Base-by-base conservation (phyloP, 2,797 vertebrate species). In the Borostomias antarcticus region DNA sequence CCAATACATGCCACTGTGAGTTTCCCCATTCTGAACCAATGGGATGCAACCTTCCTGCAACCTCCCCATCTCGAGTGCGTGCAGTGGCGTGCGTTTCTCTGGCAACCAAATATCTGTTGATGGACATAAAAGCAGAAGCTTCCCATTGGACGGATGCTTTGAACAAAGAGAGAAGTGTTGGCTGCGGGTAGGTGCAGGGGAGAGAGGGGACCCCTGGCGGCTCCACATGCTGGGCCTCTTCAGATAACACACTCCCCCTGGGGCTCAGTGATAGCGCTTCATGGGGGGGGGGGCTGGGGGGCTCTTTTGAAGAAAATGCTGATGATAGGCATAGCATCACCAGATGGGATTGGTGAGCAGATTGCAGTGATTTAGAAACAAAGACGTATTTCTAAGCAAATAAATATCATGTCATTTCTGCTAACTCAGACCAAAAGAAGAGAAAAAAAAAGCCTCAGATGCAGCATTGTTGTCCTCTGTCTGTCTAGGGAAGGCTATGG, bases 221-320 rank as follows among this genome's bases (percentile, higher is more conserved):
- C 64, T 66, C 68, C 67, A 74, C 73, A 82, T 81, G 75, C 76
- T 75, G 79, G 56, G 53, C 70, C 72, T 59, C 66, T 74, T 72
- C 81, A 83, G 85, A 86, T 86, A 86, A 85, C 76, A 66, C 59
- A 52, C 66, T 74, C 57, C 61, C 61, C 67, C 68, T 76, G 72
- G 70, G 71, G 75, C 64, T 69, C 57, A 29, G 63, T 58, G 78
- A 81, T 82, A 80, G 68, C 56, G 62, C 66, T 72, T 76, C 77
- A 76, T n/a, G 15, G 40, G 40, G 15, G 40, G 37, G 37, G 37
- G 2, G 35, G 60, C 66, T 64, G 51, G 51, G 57, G 56, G 33
- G 50, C 63, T 69, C 68, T 50, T 74, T 69, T 29, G 26, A 70
- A 68, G 40, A 54, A 69, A 65, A 69, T 62, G 59, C 71, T 66